Conservation (phyloP, 1,140 invertebrate species). For the Himalopsyche phryganea region DNA sequence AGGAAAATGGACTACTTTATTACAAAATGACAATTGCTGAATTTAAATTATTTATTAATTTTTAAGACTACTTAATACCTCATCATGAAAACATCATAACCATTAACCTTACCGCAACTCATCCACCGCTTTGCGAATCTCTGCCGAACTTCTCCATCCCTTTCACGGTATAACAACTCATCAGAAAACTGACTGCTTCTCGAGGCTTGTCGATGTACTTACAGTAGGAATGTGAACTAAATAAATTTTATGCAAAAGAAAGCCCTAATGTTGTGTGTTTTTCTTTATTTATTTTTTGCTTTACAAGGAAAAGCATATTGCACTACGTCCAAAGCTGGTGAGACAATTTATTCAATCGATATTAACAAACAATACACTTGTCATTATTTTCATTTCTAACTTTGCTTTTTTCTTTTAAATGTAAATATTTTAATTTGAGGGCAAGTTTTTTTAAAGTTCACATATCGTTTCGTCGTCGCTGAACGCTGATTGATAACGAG, state of each 20-base stretch:
- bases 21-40: no score
- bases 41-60: no score
- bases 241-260: background rate
- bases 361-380: background rate
- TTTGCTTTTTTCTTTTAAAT: constrained; percentile 2
- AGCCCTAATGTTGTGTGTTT: background rate
- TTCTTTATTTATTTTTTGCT: constrained; percentile 12
- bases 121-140: no score
- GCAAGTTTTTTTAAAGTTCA: no score
- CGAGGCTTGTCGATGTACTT: background rate
- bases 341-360: constrained; percentile 48
- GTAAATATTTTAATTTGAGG: background rate
- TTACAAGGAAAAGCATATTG: constrained; percentile 71
- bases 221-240: background rate
- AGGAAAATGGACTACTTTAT: no score
- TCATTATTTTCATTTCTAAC: background rate
- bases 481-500: no score
- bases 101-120: no score
- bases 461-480: no score
- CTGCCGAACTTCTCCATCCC: no score
- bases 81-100: no score
- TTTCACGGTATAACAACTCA: no score
- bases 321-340: constrained; percentile 83
- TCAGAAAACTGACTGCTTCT: background rate
- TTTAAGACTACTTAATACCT: no score